Evolutionary conservation across 2,113 vertebrate genomes (phyloP), one percentile per base, ranked within the genome.

Genomic region (Hyaena hyaena): DNA sequence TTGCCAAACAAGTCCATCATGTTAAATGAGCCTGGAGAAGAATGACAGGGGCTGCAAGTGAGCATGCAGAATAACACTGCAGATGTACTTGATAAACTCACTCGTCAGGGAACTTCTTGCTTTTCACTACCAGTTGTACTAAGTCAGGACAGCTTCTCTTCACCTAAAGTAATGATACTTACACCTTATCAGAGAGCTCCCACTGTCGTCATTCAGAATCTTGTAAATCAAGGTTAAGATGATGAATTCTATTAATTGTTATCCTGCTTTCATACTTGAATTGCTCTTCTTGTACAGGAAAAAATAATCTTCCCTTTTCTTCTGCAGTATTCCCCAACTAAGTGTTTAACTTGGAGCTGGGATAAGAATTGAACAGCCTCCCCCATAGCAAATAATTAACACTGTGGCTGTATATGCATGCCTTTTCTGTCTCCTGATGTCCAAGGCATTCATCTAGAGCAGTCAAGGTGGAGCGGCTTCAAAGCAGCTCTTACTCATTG

Each of bases 21-120:
- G 84, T 94, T 90, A 93, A 97, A 77, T 74, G 84, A 92, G 83
- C 96, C 92, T 10, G 16, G 35, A 87, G 43, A 96, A 97, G 74
- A 71, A 93, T 90, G 80, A 95, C 92, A 96, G 92, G 95, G 79
- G 90, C 82, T 92, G 94, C 86, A 98, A 65, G 69, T 90, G 88
- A 96, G 98, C 15, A 0, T 82, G 16, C 50, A 96, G 68, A 90
- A 83, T n/a, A 45, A 31, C 81, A 33, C 65, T 91, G 93, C 28
- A 95, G 4, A 15, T 89, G 58, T 16, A 88, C 83, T 53, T 97
- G 96, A 97, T 73, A 96, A 97, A 98, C 81, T 97, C 45, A 97
- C 55, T 97, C 96, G 90, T 96, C 91, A 98, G 76, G 77, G 93
- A 95, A 35, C 79, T 58, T 94, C 92, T 39, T 28, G 63, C 28